Evolutionary conservation across 2,888 invertebrate species (phyloP), one percentile per base, ranked within the genome.

Genomic region (Drosophila aldrichi): DNA sequence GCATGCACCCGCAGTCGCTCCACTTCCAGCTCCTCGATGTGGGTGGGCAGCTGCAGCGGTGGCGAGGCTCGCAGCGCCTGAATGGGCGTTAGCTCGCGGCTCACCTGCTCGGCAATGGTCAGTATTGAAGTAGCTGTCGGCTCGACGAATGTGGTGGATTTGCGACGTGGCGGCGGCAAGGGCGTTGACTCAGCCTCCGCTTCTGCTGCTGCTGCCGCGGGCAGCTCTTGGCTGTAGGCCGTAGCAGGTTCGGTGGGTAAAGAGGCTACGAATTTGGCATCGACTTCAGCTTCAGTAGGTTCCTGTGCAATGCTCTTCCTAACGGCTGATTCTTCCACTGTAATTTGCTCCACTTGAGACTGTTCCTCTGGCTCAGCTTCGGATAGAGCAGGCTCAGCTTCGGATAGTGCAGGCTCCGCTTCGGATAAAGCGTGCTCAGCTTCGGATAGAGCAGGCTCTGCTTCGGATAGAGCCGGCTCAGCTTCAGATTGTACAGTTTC

Each of bases 1-100:
- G 96, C 96, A 65, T 96, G 95, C 0, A 97, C 97, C 74, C 95
- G 96, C 22, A 97, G 91, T 56, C 96, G 94, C 63, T 97, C 96
- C 0, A 97, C 97, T 89, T 96, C 96, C 70, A 97, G 94, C 90
- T 97, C 96, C 32, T 94, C 93, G 1, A 97, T 95, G 29, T 75
- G 92, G 1, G 74, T 75, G 1, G 91, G 84, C 7, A 85, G 44
- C 25, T 81, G 81, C 7, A 75, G 46, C n/a, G 70, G 63, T 38
- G 79, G 64, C 44, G 74, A 59, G 6, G 74, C 52, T 58, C 70
- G 61, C 43, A 75, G 29, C 1, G 86, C 44, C 49, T 86, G 74
- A 4, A 89, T 57, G 0, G 81, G 82, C 6, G 78, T 70, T 2
- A 84, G 14, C 16, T 80, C 74, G 9, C 74, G 69, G 14, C 54